A percentile compares a stretch with the other conserved stretches of the same genome.
Evolutionary conservation across 2,888 invertebrate species (phyloP).

Genomic region (Mesochorus sp.): DNA sequence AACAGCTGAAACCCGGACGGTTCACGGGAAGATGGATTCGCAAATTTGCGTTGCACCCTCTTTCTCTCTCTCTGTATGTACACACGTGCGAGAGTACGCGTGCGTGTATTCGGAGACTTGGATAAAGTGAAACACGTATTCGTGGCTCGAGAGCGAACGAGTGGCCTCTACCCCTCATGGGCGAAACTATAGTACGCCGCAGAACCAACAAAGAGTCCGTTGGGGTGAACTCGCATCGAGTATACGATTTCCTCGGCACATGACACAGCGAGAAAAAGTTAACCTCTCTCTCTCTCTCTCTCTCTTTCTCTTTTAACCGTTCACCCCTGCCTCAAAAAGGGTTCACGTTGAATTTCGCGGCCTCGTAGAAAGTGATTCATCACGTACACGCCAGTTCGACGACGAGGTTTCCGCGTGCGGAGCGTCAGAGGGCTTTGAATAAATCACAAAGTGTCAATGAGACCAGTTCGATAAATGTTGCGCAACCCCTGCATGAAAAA

Average conservation of each 20-base stretch:
- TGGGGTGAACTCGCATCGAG: slow-evolving; percentile 43
- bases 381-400: slow-evolving; percentile 45
- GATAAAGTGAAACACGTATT: no score
- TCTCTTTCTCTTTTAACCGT: neutral
- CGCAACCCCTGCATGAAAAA: neutral
- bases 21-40: slow-evolving; percentile 60
- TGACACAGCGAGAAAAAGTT: slow-evolving; percentile 42
- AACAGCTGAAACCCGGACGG: slow-evolving; percentile 54
- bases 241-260: slow-evolving; percentile 5
- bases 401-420: slow-evolving; percentile 28
- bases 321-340: slow-evolving; percentile 19
- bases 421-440: slow-evolving; percentile 36
- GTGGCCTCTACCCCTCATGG: slow-evolving; percentile 33
- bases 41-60: slow-evolving; percentile 50
- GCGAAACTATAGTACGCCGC: slow-evolving; percentile 36
- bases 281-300: slow-evolving; percentile 18
- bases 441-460: slow-evolving; percentile 10
- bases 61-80: neutral
- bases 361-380: slow-evolving; percentile 59
- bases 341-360: slow-evolving; percentile 55
- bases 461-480: slow-evolving; percentile 12
- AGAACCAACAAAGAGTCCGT: slow-evolving; percentile 42
- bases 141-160: slow-evolving; percentile 9
- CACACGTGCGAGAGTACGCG: slow-evolving; percentile 39
- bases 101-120: no score